A percentile compares a stretch with the other conserved stretches of the same genome.
Evolutionary conservation across 2,888 invertebrate genomes (phyloP).

Genomic region (Gibbula magus): DNA sequence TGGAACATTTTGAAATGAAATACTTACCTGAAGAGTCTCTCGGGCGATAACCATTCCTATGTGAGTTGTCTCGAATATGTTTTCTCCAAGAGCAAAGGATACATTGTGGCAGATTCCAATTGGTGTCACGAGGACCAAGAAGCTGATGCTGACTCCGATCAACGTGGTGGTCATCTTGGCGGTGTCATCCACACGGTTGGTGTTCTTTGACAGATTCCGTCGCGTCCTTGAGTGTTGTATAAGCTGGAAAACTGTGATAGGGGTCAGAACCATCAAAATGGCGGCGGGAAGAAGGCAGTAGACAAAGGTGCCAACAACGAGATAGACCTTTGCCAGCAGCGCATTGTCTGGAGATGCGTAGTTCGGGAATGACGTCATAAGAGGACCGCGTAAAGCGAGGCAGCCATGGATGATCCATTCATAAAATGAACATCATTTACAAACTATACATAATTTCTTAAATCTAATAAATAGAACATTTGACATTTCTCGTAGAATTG

Average conservation of each 20-base stretch:
- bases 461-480: no score
- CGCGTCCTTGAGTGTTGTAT: slow-evolving; percentile 25
- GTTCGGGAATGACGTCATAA: no score
- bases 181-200: slow-evolving; percentile 30
- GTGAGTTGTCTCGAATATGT: slow-evolving; percentile 43
- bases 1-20: no score
- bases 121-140: slow-evolving; percentile 31
- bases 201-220: slow-evolving; percentile 7
- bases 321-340: slow-evolving; percentile 38
- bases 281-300: slow-evolving; percentile 18
- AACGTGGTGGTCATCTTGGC: slow-evolving; percentile 53
- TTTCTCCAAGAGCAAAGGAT: slow-evolving; percentile 15
- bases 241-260: slow-evolving; percentile 30
- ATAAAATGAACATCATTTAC: no score
- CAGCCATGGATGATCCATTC: no score
- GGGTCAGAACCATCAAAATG: slow-evolving; percentile 12
- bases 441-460: no score
- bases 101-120: slow-evolving; percentile 28
- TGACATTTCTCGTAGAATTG: no score
- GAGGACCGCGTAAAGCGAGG: no score
- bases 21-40: not conserved
- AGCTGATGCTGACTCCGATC: slow-evolving; percentile 36
- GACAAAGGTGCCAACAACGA: slow-evolving; percentile 27
- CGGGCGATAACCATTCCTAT: slow-evolving; percentile 54
- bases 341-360: slow-evolving; percentile 36